phyloP scores from a whole-genome alignment of 2,888 invertebrate species.

The Athalia cordata region DNA sequence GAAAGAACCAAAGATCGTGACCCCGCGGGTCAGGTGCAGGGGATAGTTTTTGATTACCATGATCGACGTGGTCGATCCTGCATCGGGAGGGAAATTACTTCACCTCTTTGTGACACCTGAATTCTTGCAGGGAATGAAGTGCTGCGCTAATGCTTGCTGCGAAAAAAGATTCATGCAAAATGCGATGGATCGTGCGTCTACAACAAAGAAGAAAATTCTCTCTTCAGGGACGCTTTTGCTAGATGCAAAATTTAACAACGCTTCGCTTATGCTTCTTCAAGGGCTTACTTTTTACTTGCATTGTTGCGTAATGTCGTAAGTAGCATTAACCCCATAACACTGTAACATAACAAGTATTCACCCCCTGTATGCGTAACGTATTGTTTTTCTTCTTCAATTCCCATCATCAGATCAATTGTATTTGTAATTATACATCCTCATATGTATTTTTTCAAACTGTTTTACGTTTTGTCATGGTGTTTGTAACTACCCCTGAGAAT shows the following conservation, averaged over 20 bases:
- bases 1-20: neutral
- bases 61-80: neutral
- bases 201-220: conserved; percentile 14
- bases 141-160: conserved; percentile 17
- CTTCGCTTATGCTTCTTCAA: conserved; percentile 62
- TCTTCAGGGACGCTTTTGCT: conserved; percentile 36
- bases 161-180: conserved; percentile 13
- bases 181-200: neutral
- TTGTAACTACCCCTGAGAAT: conserved; percentile 23
- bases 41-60: too few species aligned
- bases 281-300: conserved; percentile 62
- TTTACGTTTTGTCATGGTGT: conserved; percentile 5
- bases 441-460: neutral
- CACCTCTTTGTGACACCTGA: conserved; percentile 31
- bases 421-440: neutral
- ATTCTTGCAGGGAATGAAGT: conserved; percentile 40
- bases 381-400: neutral
- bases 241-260: conserved; percentile 51
- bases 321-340: conserved; percentile 59
- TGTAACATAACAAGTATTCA: conserved; percentile 17
- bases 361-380: neutral
- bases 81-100: neutral
- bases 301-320: conserved; percentile 66
- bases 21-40: too few species aligned
- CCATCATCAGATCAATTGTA: neutral